phyloP scores from a whole-genome alignment of 2,888 invertebrate genomes.

The Neoascia interrupta region DNA sequence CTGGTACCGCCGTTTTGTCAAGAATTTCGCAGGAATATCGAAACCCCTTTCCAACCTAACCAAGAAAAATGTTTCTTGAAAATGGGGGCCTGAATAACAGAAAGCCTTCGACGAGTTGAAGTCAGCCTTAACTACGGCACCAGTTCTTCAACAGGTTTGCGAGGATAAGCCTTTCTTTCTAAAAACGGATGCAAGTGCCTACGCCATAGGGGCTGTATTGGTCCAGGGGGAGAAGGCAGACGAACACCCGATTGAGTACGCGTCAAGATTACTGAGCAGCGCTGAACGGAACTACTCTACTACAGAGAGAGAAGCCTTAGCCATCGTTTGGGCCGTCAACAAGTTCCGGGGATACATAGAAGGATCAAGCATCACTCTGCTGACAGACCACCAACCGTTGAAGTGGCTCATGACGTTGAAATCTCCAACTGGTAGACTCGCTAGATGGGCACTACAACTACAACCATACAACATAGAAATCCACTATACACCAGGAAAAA shows the following conservation, averaged over 20 bases:
- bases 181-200: constrained; percentile 20
- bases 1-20: not conserved
- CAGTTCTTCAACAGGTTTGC: not conserved
- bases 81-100: not conserved
- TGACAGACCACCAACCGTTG: constrained; percentile 80
- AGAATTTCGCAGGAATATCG: not conserved
- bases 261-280: not conserved
- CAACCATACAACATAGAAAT: constrained; percentile 76
- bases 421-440: constrained; percentile 77
- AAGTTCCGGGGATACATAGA: constrained; percentile 36
- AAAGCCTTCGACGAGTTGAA: not conserved
- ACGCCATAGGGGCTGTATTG: constrained; percentile 15
- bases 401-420: constrained; percentile 78
- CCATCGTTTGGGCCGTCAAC: constrained; percentile 2
- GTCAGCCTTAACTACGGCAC: not conserved
- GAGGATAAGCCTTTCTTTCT: not conserved
- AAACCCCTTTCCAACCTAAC: not conserved
- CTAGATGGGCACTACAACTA: constrained; percentile 79
- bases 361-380: constrained; percentile 62
- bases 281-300: not conserved
- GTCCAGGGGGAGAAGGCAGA: constrained; percentile 6
- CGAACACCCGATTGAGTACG: constrained; percentile 22
- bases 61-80: not conserved
- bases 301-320: not conserved
- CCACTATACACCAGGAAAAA: constrained; percentile 75